A percentile compares a stretch with the other conserved stretches of the same genome.
These are phyloP conservation scores for Monarcha castaneiventris DNA, from an alignment of 2,113 vertebrate genomes.

Conservation along the genomic window DNA sequence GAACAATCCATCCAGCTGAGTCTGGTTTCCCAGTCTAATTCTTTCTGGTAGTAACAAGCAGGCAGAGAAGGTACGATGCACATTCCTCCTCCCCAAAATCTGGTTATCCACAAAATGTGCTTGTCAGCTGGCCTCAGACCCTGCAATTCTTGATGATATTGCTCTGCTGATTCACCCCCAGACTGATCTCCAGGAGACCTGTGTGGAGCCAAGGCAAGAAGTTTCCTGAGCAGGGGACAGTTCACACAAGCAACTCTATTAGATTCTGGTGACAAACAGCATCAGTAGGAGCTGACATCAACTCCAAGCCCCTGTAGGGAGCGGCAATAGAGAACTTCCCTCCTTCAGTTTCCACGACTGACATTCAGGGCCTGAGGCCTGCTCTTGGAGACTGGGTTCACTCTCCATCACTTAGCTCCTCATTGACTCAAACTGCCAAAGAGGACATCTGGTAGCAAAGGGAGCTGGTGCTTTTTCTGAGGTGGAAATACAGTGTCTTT, in stretches of 20 bases:
- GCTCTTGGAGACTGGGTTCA: not conserved
- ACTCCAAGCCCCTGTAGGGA: not conserved
- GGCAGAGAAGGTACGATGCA: not conserved
- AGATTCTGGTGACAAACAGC: not conserved
- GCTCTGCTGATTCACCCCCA: not conserved
- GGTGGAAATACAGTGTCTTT: not conserved
- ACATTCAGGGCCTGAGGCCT: not conserved
- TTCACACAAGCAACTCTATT: not conserved
- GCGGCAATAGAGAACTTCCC: not conserved
- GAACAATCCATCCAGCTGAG: not conserved
- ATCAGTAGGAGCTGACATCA: not conserved
- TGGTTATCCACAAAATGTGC: not conserved
- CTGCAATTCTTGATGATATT: not conserved
- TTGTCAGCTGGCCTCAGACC: not conserved
- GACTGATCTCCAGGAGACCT: not conserved
- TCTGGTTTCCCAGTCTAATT: not conserved
- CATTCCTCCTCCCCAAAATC: not conserved
- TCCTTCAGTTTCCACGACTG: not conserved
- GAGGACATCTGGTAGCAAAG: slow-evolving; percentile 10
- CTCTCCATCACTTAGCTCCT: slow-evolving; percentile 12
- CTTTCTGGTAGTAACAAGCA: not conserved
- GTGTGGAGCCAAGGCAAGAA: not conserved
- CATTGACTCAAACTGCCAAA: not conserved
- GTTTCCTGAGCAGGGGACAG: not conserved
- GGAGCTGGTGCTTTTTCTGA: slow-evolving; percentile 19